Conservation (phyloP, 2,113 vertebrate species). For the Setophaga petechia region DNA sequence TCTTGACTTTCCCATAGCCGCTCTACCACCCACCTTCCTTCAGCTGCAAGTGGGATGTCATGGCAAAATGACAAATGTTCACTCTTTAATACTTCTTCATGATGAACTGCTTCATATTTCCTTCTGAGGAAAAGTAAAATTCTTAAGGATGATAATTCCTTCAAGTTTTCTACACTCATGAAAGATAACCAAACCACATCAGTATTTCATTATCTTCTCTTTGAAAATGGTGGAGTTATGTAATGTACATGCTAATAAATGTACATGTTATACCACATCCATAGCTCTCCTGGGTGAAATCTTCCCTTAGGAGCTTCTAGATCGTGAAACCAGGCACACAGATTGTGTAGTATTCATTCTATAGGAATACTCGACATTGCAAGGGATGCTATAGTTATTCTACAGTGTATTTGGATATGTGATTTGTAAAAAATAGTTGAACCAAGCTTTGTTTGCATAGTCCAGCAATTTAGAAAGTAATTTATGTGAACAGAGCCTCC, state of each 20-base stretch:
- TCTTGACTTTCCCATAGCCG: background rate
- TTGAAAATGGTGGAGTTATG: background rate
- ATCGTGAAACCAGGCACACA: background rate
- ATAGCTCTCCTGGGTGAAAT: background rate
- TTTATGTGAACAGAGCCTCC: background rate
- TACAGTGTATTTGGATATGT: background rate
- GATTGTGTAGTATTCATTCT: background rate
- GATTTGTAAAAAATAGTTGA: background rate
- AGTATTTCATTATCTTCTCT: background rate
- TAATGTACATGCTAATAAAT: background rate
- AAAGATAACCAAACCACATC: background rate
- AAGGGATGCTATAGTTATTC: background rate
- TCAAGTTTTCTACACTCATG: background rate
- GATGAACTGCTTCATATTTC: background rate
- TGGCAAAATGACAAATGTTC: slow-evolving; percentile 28
- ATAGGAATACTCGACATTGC: background rate
- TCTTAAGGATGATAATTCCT: background rate
- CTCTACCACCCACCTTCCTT: slow-evolving; percentile 30
- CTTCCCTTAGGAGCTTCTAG: background rate
- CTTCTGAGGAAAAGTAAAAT: background rate
- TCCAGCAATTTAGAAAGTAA: background rate
- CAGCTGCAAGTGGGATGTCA: background rate
- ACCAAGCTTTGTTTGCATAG: background rate
- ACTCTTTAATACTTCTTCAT: background rate
- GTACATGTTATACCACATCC: background rate